These are phyloP conservation scores for Amphiprion percula DNA, from an alignment of 2,113 vertebrate genomes.

Conservation along the genomic window DNA sequence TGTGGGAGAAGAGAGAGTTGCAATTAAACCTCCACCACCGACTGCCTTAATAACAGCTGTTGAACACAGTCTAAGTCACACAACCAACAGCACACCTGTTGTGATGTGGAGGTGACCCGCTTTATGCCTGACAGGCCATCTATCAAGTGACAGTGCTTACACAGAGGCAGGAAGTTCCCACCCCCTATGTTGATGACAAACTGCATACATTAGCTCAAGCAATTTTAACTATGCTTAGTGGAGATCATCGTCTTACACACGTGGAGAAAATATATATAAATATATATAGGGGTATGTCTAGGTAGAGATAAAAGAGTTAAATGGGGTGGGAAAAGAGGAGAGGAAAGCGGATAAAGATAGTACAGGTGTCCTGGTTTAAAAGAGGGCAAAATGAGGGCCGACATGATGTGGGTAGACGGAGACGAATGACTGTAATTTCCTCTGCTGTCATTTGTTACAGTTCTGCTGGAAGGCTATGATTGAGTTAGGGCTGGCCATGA, in stretches of 20 bases:
- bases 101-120: constrained; percentile 34
- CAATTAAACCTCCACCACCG: constrained; percentile 76
- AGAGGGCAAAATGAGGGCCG: constrained; percentile 15
- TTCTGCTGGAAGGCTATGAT: constrained; percentile 80
- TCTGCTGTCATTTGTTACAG: constrained; percentile 77
- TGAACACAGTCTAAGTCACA: constrained; percentile 24
- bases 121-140: constrained; percentile 13
- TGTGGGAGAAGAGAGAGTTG: constrained; percentile 61
- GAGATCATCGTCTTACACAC: neutral
- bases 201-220: neutral
- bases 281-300: neutral
- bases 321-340: neutral
- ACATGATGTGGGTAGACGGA: constrained; percentile 57
- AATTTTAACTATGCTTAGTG: neutral
- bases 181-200: neutral
- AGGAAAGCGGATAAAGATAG: constrained; percentile 10
- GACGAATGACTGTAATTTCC: constrained; percentile 84
- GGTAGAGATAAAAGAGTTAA: neutral
- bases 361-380: constrained; percentile 41
- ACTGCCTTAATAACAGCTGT: constrained; percentile 58
- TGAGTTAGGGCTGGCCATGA: constrained; percentile 74
- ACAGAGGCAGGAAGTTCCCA: neutral
- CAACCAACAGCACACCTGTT: constrained; percentile 67
- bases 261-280: neutral
- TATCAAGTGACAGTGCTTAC: neutral